Conservation (phyloP, 2,888 invertebrate genomes). For the Agonopterix alstromeriana region DNA sequence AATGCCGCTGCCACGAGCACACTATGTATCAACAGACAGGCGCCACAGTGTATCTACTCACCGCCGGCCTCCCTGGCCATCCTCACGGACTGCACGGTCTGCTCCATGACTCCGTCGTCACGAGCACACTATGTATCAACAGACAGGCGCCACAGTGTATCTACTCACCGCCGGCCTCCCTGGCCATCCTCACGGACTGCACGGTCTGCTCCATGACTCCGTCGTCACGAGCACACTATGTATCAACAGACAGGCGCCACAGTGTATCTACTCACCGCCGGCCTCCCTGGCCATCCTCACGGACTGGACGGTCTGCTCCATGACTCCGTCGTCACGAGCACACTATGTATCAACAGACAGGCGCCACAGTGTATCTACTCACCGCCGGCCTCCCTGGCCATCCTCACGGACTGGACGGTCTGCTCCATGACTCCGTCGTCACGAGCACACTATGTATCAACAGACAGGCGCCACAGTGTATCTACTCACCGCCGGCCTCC, state of each 20-base stretch:
- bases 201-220: slow-evolving; percentile 86
- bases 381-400: slow-evolving; percentile 88
- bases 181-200: slow-evolving; percentile 36
- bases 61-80: slow-evolving; percentile 13
- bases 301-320: slow-evolving; percentile 97
- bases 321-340: slow-evolving; percentile 99
- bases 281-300: slow-evolving; percentile 90
- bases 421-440: slow-evolving; percentile 99
- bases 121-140: slow-evolving; percentile 80
- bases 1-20: slow-evolving; percentile 80
- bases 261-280: slow-evolving; percentile 61
- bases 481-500: slow-evolving; percentile 79
- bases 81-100: slow-evolving; percentile 36
- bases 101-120: slow-evolving; percentile 90
- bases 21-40: slow-evolving; percentile 77
- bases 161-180: slow-evolving; percentile 17
- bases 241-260: slow-evolving; percentile 79
- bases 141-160: neutral
- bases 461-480: slow-evolving; percentile 37
- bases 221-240: slow-evolving; percentile 82
- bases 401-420: slow-evolving; percentile 92
- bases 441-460: slow-evolving; percentile 96
- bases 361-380: slow-evolving; percentile 40
- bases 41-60: slow-evolving; percentile 8
- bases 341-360: slow-evolving; percentile 86